These are phyloP conservation scores for Columba guinea DNA, from an alignment of 2,797 vertebrate genomes.

Conservation along the genomic window DNA sequence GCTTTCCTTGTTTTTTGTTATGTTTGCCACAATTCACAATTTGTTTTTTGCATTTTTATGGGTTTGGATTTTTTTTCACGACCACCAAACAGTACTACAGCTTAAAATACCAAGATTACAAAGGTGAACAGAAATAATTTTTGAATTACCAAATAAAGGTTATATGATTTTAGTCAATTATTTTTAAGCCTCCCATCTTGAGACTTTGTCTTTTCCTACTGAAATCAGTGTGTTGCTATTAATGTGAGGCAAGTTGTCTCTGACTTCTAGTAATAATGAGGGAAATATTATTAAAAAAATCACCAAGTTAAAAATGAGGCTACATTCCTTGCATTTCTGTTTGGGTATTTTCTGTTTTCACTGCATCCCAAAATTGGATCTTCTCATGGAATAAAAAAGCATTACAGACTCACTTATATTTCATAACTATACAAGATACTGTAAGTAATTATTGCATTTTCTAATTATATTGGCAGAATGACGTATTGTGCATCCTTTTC, in stretches of 20 bases:
- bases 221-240: background rate
- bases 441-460: background rate
- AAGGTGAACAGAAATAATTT: background rate
- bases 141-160: background rate
- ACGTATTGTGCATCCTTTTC: background rate
- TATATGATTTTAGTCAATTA: background rate
- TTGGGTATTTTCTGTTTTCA: background rate
- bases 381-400: background rate
- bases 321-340: background rate
- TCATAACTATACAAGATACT: background rate
- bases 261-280: background rate
- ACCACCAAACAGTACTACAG: background rate
- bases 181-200: background rate
- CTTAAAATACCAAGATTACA: background rate
- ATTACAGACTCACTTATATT: background rate
- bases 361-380: background rate
- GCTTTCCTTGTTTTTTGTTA: background rate
- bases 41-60: background rate
- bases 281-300: background rate
- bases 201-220: background rate
- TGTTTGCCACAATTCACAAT: background rate
- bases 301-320: background rate
- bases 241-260: background rate
- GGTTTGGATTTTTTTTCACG: background rate
- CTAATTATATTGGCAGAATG: background rate